These are phyloP conservation scores for Passerculus sandwichensis DNA, from an alignment of 2,797 vertebrate species.

Conservation along the genomic window DNA sequence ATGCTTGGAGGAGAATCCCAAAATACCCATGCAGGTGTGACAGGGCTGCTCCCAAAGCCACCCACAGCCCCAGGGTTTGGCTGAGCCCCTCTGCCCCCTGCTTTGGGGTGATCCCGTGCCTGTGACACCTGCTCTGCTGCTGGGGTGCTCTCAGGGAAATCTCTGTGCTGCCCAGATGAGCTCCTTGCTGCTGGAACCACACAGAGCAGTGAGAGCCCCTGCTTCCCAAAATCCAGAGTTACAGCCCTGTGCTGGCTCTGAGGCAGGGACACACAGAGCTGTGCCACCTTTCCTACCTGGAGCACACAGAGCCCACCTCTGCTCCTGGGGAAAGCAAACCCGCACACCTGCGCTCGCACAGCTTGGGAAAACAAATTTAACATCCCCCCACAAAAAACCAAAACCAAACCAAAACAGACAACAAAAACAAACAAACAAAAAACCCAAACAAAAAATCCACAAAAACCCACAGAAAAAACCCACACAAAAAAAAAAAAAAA, in stretches of 20 bases:
- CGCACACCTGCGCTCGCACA: not conserved
- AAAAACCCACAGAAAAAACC: no score
- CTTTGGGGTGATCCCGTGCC: rapidly evolving
- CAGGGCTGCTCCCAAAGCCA: not conserved
- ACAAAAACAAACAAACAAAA: no score
- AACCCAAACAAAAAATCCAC: no score
- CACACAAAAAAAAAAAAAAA: not conserved
- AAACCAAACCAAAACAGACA: no score
- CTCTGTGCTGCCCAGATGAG: not conserved
- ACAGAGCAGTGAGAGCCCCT: not conserved
- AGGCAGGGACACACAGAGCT: not conserved
- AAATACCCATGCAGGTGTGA: no score
- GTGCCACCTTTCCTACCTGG: not conserved
- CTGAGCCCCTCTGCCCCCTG: rapidly evolving
- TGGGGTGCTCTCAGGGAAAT: not conserved
- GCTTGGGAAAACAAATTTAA: not conserved
- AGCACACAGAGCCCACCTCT: not conserved
- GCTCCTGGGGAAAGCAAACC: not conserved
- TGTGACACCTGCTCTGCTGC: rapidly evolving
- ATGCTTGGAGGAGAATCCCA: rapidly evolving
- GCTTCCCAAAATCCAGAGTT: not conserved
- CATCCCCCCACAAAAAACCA: not conserved
- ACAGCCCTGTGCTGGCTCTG: not conserved
- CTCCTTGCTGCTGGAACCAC: constrained; percentile 41
- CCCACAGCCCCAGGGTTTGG: rapidly evolving